A percentile compares a stretch with the other conserved stretches of the same genome.
Evolutionary conservation across 2,888 invertebrate species (phyloP).

Genomic region (Pterobdella sp.): DNA sequence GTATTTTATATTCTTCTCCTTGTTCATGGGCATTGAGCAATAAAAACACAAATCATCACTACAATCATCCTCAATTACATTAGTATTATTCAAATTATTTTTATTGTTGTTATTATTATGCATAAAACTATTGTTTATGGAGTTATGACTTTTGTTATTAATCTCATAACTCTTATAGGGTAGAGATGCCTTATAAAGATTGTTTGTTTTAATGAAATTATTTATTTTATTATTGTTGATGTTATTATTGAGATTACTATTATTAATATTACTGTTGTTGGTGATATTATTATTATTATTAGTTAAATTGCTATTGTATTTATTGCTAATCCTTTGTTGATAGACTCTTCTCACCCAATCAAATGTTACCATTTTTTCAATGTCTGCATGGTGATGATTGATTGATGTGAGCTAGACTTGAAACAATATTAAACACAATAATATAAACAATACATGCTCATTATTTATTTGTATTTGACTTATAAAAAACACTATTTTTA

Average conservation of each 20-base stretch:
- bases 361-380: background rate
- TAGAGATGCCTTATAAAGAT: too few relatives aligned
- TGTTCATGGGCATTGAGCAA: background rate
- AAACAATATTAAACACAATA: background rate
- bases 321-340: background rate
- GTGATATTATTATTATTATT: background rate
- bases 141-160: background rate
- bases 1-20: background rate
- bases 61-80: background rate
- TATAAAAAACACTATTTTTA: too few relatives aligned
- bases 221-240: too few relatives aligned
- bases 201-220: too few relatives aligned
- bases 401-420: too few relatives aligned
- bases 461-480: too few relatives aligned
- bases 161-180: background rate
- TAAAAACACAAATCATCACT: background rate
- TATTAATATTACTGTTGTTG: background rate
- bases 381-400: background rate
- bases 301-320: background rate
- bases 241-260: background rate
- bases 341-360: background rate
- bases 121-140: background rate
- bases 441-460: background rate
- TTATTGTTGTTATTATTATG: background rate
- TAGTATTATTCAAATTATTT: background rate